Percentiles rank a stretch among this genome's conserved stretches.
phyloP scores from a whole-genome alignment of 2,113 vertebrate species.

The Tachuris rubrigastra region DNA sequence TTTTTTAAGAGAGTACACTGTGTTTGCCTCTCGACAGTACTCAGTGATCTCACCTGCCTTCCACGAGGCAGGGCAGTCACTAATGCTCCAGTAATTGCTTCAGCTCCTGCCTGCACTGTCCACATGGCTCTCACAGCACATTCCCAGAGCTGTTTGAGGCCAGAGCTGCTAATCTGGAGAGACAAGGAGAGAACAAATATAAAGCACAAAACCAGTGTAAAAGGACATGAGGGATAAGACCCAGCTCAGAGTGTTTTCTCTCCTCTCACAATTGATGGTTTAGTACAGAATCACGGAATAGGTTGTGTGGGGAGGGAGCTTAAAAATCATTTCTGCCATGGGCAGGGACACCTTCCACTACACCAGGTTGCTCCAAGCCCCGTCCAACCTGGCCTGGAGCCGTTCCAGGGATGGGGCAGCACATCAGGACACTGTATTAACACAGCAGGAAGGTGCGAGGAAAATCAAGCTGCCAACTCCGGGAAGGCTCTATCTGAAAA shows the following conservation, averaged over 20 bases:
- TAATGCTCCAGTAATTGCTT: slow-evolving; percentile 12
- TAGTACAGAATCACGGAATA: not conserved
- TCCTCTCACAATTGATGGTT: not conserved
- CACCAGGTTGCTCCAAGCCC: not conserved
- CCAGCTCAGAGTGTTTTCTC: not conserved
- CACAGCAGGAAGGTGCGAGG: not conserved
- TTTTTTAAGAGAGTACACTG: not conserved
- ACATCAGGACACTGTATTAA: rapidly evolving
- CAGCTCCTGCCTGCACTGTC: not conserved
- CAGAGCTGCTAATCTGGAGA: not conserved
- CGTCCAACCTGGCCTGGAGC: not conserved
- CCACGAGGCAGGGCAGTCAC: not conserved
- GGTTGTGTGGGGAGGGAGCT: not conserved
- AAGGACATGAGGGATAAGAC: not conserved
- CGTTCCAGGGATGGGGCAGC: not conserved
- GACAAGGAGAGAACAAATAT: not conserved
- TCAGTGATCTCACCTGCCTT: slow-evolving; percentile 17
- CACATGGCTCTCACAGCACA: not conserved
- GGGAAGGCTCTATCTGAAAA: not conserved
- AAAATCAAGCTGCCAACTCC: not conserved
- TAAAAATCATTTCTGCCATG: not conserved
- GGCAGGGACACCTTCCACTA: not conserved
- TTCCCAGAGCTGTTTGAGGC: not conserved
- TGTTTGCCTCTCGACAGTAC: not conserved
- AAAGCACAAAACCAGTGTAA: not conserved